Evolutionary conservation across 2,888 invertebrate species (phyloP).

Genomic region (Pollenia amentaria): DNA sequence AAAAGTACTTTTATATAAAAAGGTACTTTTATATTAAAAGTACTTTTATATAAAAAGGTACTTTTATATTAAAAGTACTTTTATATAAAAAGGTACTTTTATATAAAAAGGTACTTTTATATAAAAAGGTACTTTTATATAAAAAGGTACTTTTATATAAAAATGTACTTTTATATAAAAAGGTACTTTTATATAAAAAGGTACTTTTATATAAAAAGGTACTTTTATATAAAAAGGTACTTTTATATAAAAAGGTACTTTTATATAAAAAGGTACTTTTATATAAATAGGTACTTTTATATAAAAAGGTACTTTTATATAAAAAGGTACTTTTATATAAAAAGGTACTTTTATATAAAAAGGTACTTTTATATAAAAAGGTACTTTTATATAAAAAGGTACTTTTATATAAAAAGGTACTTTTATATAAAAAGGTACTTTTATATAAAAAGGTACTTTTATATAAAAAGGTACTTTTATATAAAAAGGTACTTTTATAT

Average conservation of each 20-base stretch:
- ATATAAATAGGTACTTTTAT: background rate
- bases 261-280: background rate
- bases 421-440: background rate
- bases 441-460: background rate
- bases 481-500: background rate
- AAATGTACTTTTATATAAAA: background rate
- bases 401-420: background rate
- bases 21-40: background rate
- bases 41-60: background rate
- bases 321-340: background rate
- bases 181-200: background rate
- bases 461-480: background rate
- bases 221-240: background rate
- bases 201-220: background rate
- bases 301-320: no score
- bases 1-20: background rate
- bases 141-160: conserved; percentile 9
- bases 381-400: background rate
- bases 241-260: background rate
- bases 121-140: background rate
- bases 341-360: background rate
- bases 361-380: background rate
- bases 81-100: background rate
- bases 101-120: background rate
- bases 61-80: background rate